Evolutionary conservation across 2,797 vertebrate genomes (phyloP).

Genomic region (Crax fasciolata): DNA sequence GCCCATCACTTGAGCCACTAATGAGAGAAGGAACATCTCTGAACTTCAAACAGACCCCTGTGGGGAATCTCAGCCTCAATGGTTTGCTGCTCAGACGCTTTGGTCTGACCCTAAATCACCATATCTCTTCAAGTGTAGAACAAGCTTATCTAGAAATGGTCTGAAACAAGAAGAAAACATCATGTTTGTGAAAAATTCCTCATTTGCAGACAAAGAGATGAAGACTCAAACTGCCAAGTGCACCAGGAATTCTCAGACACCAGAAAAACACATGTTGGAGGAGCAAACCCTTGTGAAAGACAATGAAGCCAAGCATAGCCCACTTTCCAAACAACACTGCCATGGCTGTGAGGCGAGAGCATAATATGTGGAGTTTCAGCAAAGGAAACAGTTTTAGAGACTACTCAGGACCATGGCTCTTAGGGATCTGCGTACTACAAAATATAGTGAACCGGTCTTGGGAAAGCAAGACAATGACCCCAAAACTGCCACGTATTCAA

Average conservation of each 20-base stretch:
- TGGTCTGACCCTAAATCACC: not conserved
- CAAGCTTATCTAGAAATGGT: not conserved
- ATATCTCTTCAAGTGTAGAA: not conserved
- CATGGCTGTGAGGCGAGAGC: not conserved
- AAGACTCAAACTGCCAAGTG: not conserved
- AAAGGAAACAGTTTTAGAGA: not conserved
- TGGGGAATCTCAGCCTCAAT: not conserved
- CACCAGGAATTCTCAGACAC: not conserved
- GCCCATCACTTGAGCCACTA: accelerated
- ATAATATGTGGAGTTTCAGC: not conserved
- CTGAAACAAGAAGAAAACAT: not conserved
- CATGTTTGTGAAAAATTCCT: not conserved
- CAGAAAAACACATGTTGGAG: not conserved
- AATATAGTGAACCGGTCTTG: not conserved
- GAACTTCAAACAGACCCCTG: not conserved
- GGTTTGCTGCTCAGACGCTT: not conserved
- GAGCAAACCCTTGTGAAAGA: not conserved
- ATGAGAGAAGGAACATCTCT: not conserved
- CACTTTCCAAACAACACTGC: not conserved
- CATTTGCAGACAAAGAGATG: not conserved
- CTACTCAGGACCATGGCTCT: not conserved
- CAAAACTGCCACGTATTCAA: not conserved
- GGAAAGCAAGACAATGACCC: not conserved
- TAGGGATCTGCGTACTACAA: not conserved
- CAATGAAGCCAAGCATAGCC: not conserved